phyloP scores from a whole-genome alignment of 1,140 invertebrate genomes.

The Micrasema longulum region DNA sequence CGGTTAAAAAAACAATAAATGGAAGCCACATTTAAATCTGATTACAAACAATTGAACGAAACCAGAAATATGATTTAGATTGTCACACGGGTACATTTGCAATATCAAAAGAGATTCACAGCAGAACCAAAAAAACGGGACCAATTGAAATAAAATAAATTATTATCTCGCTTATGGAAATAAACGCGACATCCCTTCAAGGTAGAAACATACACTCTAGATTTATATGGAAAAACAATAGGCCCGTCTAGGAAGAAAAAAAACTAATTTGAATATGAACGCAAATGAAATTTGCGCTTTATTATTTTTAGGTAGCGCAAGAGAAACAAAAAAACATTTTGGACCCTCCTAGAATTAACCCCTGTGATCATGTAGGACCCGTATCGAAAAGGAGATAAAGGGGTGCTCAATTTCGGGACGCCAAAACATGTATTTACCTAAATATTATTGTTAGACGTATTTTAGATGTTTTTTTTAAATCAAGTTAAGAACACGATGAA shows the following conservation, averaged over 20 bases:
- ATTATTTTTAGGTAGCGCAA: constrained; percentile 55
- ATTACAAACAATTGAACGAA: constrained; percentile 29
- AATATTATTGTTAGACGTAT: too few relatives aligned
- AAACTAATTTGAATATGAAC: constrained; percentile 54
- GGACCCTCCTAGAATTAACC: constrained; percentile 50
- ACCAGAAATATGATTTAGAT: constrained; percentile 34
- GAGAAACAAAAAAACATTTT: constrained; percentile 54
- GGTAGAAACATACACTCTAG: constrained; percentile 42
- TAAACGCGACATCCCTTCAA: constrained; percentile 27
- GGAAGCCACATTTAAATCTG: not conserved
- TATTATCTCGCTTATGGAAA: constrained; percentile 50
- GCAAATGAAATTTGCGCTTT: constrained; percentile 54
- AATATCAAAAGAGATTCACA: constrained; percentile 38
- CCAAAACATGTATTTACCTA: not conserved
- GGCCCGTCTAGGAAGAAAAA: constrained; percentile 45
- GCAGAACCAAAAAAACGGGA: constrained; percentile 44
- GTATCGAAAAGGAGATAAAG: not conserved
- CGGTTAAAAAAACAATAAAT: too few relatives aligned
- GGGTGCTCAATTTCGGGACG: not conserved
- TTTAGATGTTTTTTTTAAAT: too few relatives aligned
- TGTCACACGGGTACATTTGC: constrained; percentile 42
- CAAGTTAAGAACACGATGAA: too few relatives aligned
- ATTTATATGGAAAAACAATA: constrained; percentile 50
- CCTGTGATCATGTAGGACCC: constrained; percentile 40
- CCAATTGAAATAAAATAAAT: constrained; percentile 54